Percentiles rank a stretch among this genome's conserved stretches.
phyloP scores from a whole-genome alignment of 2,888 invertebrate species.

The Pomacea canaliculata region DNA sequence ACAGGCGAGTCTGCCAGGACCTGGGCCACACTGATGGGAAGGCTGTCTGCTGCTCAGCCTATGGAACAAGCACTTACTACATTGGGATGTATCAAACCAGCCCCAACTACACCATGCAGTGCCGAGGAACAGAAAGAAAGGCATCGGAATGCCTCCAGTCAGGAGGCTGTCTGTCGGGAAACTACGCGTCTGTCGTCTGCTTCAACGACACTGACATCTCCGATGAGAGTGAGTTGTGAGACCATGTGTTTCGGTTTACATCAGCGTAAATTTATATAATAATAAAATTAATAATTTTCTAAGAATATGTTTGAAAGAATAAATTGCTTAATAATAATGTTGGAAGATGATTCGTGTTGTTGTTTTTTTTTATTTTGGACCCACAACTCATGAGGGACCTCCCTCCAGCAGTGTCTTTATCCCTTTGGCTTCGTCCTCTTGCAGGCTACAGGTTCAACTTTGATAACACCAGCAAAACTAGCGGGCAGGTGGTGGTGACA shows the following conservation, averaged over 20 bases:
- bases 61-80: slow-evolving; percentile 39
- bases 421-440: background rate
- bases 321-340: no score
- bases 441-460: slow-evolving; percentile 45
- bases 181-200: slow-evolving; percentile 56
- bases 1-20: slow-evolving; percentile 45
- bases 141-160: slow-evolving; percentile 43
- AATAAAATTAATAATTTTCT: no score
- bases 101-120: slow-evolving; percentile 45
- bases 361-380: no score
- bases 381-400: no score
- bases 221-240: slow-evolving; percentile 28
- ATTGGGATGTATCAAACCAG: slow-evolving; percentile 21
- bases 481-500: slow-evolving; percentile 39
- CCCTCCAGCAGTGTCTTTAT: no score
- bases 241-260: no score
- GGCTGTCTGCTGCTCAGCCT: slow-evolving; percentile 53
- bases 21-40: slow-evolving; percentile 53
- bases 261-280: no score
- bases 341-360: no score
- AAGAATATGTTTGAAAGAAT: no score
- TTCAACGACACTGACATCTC: slow-evolving; percentile 32
- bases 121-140: slow-evolving; percentile 33
- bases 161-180: slow-evolving; percentile 39
- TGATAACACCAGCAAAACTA: slow-evolving; percentile 19